These are phyloP conservation scores for Oostethus manadensis DNA, from an alignment of 2,113 vertebrate species.

Conservation along the genomic window DNA sequence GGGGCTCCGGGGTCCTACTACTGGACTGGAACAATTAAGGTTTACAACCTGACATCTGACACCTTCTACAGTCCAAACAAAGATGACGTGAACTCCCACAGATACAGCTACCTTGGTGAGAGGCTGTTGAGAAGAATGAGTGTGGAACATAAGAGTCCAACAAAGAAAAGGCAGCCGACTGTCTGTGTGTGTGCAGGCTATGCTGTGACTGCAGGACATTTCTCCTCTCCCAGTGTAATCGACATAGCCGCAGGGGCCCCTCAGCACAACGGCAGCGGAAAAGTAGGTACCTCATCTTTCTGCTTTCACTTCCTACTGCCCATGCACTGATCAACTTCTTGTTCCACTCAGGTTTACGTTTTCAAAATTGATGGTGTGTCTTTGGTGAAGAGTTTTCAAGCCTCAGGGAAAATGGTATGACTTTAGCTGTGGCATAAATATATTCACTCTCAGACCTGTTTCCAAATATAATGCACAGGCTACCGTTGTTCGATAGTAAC, in stretches of 20 bases:
- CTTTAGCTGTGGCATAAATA: slow-evolving; percentile 13
- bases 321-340: slow-evolving; percentile 24
- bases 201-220: slow-evolving; percentile 90
- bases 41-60: slow-evolving; percentile 90
- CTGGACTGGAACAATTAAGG: slow-evolving; percentile 96
- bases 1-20: slow-evolving; percentile 96
- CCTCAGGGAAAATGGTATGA: slow-evolving; percentile 93
- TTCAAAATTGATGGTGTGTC: slow-evolving; percentile 87
- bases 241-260: slow-evolving; percentile 95
- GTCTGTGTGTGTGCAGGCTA: slow-evolving; percentile 76
- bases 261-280: slow-evolving; percentile 86
- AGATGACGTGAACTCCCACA: slow-evolving; percentile 76
- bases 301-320: slow-evolving; percentile 5
- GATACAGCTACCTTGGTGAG: slow-evolving; percentile 96
- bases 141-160: neutral
- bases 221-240: slow-evolving; percentile 78
- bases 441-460: slow-evolving; percentile 7
- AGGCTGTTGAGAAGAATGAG: neutral
- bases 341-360: slow-evolving; percentile 83
- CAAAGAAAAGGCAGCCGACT: neutral
- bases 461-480: slow-evolving; percentile 1
- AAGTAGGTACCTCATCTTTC: slow-evolving; percentile 70
- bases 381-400: slow-evolving; percentile 89
- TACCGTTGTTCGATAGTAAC: slow-evolving; percentile 1
- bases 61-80: slow-evolving; percentile 84